Base-by-base conservation (phyloP, 2,113 vertebrate genomes). In the Upupa epops region DNA sequence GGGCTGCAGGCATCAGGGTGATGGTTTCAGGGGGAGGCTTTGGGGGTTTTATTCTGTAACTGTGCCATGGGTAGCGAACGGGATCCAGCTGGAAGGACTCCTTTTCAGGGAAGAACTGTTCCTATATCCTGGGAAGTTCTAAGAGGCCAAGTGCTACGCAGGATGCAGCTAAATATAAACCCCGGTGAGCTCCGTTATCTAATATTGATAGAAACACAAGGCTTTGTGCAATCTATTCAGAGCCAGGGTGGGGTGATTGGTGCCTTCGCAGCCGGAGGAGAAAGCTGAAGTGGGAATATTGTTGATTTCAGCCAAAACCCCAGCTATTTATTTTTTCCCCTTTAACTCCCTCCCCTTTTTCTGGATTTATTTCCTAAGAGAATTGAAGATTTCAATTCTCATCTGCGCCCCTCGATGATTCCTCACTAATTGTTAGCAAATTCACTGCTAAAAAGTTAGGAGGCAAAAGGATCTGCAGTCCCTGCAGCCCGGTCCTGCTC, bases 101-200 rank as follows among this genome's bases (percentile, higher is more conserved):
- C 76, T 46, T 46, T 46, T 46, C 45, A 46, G 45, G 71, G 32
- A 92, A 79, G 55, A 32, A 82, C 74, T 89, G 90, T 94, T 89
- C 45, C 79, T 84, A 28, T 89, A 60, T 80, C 85, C 36, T 81
- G 56, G 56, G 72, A 95, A 95, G 64, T 92, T 77, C 70, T 81
- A n/a, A 87, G 63, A 90, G 55, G 42, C 68, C 52, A 89, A 94
- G 81, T 76, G 66, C 66, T 85, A 76, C 1, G 13, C 42, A 92
- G 74, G 29, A 72, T 88, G 70, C n/a, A 76, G 83, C 66, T 93
- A 93, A 96, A 96, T 93, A 87, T 87, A 89, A 93, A 93, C 64
- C 78, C 82, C 89, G 93, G 83, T 73, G 90, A 90, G 55, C 24
- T 93, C 37, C 36, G 51, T 82, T 93, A 90, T 89, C 84, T 90